phyloP scores from a whole-genome alignment of 92 coral and sea anemone species.

The Montipora capitata region DNA sequence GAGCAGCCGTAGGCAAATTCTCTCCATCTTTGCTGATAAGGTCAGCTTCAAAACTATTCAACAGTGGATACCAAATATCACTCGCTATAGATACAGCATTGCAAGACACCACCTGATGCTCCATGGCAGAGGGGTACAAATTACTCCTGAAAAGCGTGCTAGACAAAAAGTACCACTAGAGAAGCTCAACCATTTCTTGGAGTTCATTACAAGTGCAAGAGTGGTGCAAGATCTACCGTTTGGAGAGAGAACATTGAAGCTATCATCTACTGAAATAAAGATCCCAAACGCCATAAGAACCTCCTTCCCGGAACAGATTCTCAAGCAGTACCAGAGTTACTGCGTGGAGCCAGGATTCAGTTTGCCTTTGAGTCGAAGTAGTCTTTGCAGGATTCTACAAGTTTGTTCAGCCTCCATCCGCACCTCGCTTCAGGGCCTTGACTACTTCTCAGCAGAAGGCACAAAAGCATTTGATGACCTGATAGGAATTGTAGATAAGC shows the following conservation, averaged over 20 bases:
- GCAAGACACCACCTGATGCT: constrained; percentile 65
- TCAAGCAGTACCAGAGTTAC: constrained; percentile 67
- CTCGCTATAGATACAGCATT: too few species aligned
- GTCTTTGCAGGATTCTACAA: constrained; percentile 50
- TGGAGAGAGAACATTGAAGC: constrained; percentile 65
- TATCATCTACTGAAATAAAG: constrained; percentile 44
- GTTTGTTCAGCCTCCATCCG: constrained; percentile 77
- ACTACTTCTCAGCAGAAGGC: constrained; percentile 68
- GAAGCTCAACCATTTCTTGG: constrained; percentile 52
- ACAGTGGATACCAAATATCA: too few species aligned
- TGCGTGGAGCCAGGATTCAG: constrained; percentile 66
- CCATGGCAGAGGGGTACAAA: neutral
- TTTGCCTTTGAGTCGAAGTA: constrained; percentile 63
- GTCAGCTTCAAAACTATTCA: too few species aligned
- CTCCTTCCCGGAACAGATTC: constrained; percentile 71
- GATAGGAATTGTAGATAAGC: constrained; percentile 54
- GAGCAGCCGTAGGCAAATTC: too few species aligned
- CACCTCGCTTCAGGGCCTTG: constrained; percentile 69
- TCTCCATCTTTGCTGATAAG: too few species aligned
- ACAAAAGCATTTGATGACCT: constrained; percentile 68
- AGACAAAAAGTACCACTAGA: too few species aligned
- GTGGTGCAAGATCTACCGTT: constrained; percentile 78
- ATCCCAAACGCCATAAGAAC: constrained; percentile 67
- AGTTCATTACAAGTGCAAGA: constrained; percentile 68
- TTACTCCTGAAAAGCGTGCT: too few species aligned